These are phyloP conservation scores for Cremastinae sp. DNA, from an alignment of 2,888 invertebrate species.

Conservation along the genomic window DNA sequence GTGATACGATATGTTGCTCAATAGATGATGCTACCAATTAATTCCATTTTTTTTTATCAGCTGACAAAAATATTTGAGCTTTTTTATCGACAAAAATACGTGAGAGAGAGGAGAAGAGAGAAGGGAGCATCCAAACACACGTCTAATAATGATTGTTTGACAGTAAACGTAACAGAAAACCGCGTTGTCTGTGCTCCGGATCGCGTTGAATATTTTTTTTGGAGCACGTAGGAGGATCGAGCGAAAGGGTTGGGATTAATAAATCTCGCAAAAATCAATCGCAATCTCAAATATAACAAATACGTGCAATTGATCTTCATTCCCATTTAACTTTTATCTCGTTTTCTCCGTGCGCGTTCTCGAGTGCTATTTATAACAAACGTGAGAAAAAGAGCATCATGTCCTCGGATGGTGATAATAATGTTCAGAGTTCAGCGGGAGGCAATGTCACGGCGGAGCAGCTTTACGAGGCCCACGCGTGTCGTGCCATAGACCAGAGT, in stretches of 20 bases:
- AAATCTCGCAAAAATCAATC: conserved; percentile 16
- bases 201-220: conserved; percentile 41
- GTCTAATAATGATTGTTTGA: conserved; percentile 49
- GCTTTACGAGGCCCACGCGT: conserved; percentile 46
- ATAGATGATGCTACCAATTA: too few relatives aligned
- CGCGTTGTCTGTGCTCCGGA: conserved; percentile 35
- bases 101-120: not conserved
- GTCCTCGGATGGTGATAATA: conserved; percentile 58
- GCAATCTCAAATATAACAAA: conserved; percentile 6
- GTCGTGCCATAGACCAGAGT: conserved; percentile 63
- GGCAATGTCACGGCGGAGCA: conserved; percentile 44
- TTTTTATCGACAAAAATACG: conserved; percentile 19
- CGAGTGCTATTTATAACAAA: conserved; percentile 31
- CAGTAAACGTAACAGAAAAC: conserved; percentile 35
- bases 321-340: conserved; percentile 13
- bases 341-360: conserved; percentile 3
- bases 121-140: conserved; percentile 13
- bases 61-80: not conserved
- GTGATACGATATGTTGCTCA: too few relatives aligned
- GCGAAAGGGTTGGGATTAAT: conserved; percentile 31
- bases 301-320: conserved; percentile 28
- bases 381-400: conserved; percentile 14
- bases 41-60: too few relatives aligned
- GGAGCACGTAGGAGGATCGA: conserved; percentile 55
- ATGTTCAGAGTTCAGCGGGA: conserved; percentile 47